phyloP scores from a whole-genome alignment of 2,888 invertebrate species.

The Cynaeus angustus region DNA sequence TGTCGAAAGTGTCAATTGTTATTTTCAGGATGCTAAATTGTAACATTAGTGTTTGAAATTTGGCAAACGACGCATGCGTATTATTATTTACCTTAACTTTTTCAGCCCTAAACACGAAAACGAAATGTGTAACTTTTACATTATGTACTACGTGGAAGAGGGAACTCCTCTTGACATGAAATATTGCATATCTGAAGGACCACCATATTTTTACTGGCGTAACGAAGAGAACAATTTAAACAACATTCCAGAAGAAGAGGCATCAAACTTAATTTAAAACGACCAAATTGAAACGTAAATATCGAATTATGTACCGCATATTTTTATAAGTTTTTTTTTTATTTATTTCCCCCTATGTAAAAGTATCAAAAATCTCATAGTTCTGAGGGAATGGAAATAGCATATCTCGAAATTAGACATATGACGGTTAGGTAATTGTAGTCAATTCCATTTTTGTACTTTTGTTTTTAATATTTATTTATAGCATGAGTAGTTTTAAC shows the following conservation, averaged over 20 bases:
- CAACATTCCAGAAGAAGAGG: constrained; percentile 85
- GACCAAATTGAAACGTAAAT: constrained; percentile 38
- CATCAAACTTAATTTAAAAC: constrained; percentile 73
- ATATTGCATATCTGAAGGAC: constrained; percentile 89
- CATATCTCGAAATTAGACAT: constrained; percentile 35
- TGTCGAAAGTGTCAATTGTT: too few species aligned
- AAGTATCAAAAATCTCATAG: constrained; percentile 14
- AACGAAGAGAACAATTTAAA: constrained; percentile 77
- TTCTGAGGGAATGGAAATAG: constrained; percentile 34
- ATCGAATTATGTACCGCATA: neutral
- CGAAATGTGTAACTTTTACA: constrained; percentile 97
- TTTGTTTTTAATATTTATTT: neutral
- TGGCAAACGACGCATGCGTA: too few species aligned
- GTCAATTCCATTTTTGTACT: constrained; percentile 1
- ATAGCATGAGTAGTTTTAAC: neutral
- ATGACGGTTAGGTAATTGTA: constrained; percentile 4
- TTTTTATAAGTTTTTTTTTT: neutral
- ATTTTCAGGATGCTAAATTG: too few species aligned
- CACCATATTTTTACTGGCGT: constrained; percentile 90
- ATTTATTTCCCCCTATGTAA: neutral
- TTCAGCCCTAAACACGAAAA: constrained; percentile 86
- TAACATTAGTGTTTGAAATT: too few species aligned
- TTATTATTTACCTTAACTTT: constrained; percentile 26
- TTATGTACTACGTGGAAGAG: constrained; percentile 93
- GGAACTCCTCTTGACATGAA: constrained; percentile 83